Percentiles rank a stretch among this genome's conserved stretches.
Evolutionary conservation across 2,888 invertebrate species (phyloP).

Genomic region (Cecidostiba fungosa): DNA sequence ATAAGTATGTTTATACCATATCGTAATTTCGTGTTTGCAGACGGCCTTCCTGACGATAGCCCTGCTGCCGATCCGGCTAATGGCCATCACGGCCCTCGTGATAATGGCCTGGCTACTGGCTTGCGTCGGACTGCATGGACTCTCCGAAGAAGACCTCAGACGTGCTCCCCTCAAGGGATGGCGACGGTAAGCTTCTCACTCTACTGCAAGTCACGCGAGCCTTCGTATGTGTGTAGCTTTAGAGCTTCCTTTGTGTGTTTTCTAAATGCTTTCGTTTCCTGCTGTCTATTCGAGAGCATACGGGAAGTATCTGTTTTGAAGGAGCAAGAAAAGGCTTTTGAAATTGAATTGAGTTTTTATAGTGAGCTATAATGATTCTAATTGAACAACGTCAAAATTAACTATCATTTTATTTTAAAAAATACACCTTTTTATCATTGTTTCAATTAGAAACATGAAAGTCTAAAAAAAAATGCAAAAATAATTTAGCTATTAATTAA

Average conservation of each 20-base stretch:
- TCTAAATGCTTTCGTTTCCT: not conserved
- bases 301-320: not conserved
- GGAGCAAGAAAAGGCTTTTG: not conserved
- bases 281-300: not conserved
- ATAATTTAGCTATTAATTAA: too few species aligned
- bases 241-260: not conserved
- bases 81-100: slow-evolving; percentile 88
- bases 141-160: slow-evolving; percentile 90
- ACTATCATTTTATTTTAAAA: too few species aligned
- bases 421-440: too few species aligned
- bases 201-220: not conserved
- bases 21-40: slow-evolving; percentile 82
- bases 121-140: slow-evolving; percentile 89
- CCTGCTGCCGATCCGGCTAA: slow-evolving; percentile 90
- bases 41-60: slow-evolving; percentile 92
- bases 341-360: not conserved
- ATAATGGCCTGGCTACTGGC: slow-evolving; percentile 93
- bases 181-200: slow-evolving; percentile 87
- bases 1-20: not conserved
- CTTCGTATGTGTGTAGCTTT: not conserved
- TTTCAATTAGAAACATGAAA: too few species aligned
- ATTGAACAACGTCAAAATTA: too few species aligned
- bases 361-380: too few species aligned
- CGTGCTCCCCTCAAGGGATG: slow-evolving; percentile 91
- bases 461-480: too few species aligned